A percentile compares a stretch with the other conserved stretches of the same genome.
Conservation (phyloP, 2,888 invertebrate species). For the Isotomurus palustris region DNA sequence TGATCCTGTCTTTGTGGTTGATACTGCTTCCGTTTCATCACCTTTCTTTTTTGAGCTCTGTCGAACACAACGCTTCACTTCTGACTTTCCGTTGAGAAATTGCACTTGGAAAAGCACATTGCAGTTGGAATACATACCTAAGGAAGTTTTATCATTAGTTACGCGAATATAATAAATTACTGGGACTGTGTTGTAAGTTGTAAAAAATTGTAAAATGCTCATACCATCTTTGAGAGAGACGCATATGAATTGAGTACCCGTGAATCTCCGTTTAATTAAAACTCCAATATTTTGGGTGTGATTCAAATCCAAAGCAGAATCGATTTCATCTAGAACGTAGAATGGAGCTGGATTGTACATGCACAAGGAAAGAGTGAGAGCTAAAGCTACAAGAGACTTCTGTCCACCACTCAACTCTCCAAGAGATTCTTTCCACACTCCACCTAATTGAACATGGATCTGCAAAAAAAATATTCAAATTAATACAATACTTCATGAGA, state of each 20-base stretch:
- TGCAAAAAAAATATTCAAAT: slow-evolving; percentile 40
- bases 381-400: slow-evolving; percentile 89
- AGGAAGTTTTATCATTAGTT: not conserved
- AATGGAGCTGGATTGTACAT: slow-evolving; percentile 96
- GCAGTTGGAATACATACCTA: slow-evolving; percentile 97
- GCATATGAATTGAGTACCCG: slow-evolving; percentile 88
- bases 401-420: slow-evolving; percentile 96
- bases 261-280: slow-evolving; percentile 88
- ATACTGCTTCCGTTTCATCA: not conserved
- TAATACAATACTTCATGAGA: not conserved
- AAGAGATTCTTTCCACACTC: slow-evolving; percentile 91
- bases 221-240: slow-evolving; percentile 85
- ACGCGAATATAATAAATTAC: not conserved
- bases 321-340: slow-evolving; percentile 98
- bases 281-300: slow-evolving; percentile 98
- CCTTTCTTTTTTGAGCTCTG: not conserved
- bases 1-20: too few relatives aligned
- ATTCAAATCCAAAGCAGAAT: slow-evolving; percentile 93
- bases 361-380: slow-evolving; percentile 91
- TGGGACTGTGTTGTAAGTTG: not conserved
- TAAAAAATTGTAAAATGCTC: slow-evolving; percentile 1
- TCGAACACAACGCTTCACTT: slow-evolving; percentile 54
- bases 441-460: slow-evolving; percentile 84
- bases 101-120: slow-evolving; percentile 92
- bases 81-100: slow-evolving; percentile 92